Evolutionary conservation across 2,888 invertebrate species (phyloP), one percentile per base, ranked within the genome.

Genomic region (Cordilura impudica): DNA sequence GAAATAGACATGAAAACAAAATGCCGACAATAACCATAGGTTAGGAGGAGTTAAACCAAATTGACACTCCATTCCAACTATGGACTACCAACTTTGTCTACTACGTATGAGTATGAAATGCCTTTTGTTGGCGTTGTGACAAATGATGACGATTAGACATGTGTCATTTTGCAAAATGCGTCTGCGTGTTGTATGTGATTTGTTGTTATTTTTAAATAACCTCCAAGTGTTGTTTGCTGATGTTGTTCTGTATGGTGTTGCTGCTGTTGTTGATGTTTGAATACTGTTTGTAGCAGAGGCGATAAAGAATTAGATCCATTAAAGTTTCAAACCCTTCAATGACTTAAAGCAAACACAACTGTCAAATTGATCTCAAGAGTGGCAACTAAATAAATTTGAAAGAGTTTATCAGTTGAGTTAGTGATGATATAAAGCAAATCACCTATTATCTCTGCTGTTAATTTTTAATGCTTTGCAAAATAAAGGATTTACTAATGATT

Each of bases 111-210:
- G n/a, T 69, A 43, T 76, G 56, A 69, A 56, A 63, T 63, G 75
- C 69, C 63, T 70, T 76, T 70, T 65, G 75, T 65, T 76, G 75
- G 75, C 75, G 63, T 76, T 76, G 75, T 76, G 75, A 76, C 75
- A 76, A 76, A 76, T 76, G 75, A 76, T 70, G 69, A 63, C 69
- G 75, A 76, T 76, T 76, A 76, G 75, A 76, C 75, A 70, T 76
- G 75, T 76, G 75, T 76, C 75, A 76, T 70, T 76, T 76, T 76
- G 69, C 18, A 76, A 75, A 76, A 76, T 76, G 75, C 75, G 75
- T 76, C 75, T 76, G 75, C 75, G 75, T 76, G 75, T 6, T 76
- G 23, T 76, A 63, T 76, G 75, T 58, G 63, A 76, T 76, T 76
- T 70, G 69, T 51, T 51, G 23, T 2, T 51, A 51, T 23, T 51